phyloP scores from a whole-genome alignment of 2,113 vertebrate species.

The Phalacrocorax brasilianus region DNA sequence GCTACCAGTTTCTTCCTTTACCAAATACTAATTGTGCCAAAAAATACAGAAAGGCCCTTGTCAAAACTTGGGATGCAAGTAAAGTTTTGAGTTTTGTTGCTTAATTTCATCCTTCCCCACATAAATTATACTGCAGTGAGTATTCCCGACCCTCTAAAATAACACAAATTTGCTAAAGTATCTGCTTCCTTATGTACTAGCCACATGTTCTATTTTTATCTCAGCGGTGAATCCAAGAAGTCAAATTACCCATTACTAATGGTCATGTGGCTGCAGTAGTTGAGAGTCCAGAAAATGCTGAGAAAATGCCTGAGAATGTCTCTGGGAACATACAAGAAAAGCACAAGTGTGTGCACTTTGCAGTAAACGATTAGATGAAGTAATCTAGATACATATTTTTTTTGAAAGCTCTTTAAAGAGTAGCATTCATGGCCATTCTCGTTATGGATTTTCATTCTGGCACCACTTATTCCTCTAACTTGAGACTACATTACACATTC shows the following conservation, averaged over 20 bases:
- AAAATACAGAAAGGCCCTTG: neutral
- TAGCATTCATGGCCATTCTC: neutral
- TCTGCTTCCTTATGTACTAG: conserved; percentile 24
- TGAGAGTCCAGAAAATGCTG: neutral
- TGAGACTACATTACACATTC: neutral
- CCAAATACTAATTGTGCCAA: conserved; percentile 19
- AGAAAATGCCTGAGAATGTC: conserved; percentile 18
- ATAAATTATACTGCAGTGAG: neutral
- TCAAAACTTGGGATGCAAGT: neutral
- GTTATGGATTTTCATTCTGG: neutral
- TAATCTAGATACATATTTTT: conserved; percentile 8
- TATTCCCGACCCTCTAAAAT: conserved; percentile 1
- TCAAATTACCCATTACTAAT: conserved; percentile 67
- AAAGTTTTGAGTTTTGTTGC: neutral
- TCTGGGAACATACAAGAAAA: conserved; percentile 1
- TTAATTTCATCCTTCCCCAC: neutral
- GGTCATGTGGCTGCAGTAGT: conserved; percentile 37
- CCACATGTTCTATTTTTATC: conserved; percentile 50
- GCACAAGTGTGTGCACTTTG: neutral
- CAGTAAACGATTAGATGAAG: neutral
- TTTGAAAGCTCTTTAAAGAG: conserved; percentile 18
- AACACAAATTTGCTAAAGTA: conserved; percentile 16
- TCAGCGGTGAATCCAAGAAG: conserved; percentile 20
- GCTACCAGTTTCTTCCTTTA: conserved; percentile 44
- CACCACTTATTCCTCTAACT: neutral